Base-by-base conservation (phyloP, 2,797 vertebrate genomes). In the Enteromius anoplus region DNA sequence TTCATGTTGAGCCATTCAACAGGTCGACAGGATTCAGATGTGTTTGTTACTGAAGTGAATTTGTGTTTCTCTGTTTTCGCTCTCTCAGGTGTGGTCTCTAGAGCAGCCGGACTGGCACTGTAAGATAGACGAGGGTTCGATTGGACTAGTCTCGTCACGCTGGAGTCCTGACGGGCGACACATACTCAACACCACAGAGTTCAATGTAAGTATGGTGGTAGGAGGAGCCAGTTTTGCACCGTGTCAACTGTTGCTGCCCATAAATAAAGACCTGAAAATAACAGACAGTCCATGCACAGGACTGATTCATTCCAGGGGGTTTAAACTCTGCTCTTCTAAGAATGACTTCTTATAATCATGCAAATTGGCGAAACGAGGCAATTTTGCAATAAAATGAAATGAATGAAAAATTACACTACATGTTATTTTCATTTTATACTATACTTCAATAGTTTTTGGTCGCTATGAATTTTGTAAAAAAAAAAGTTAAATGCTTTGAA, bases 151-250 rank as follows among this genome's bases (percentile, higher is more conserved):
- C 87, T 95, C 96, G 51, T 98, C 98, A 0, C 96, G 96, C 89
- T 99, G 98, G 98, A 98, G 98, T 89, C 98, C 97, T 0, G 98
- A 99, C 9, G 97, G 97, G 86, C 97, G 98, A 94, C 98, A 99
- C 96, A 95, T 99, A 92, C 97, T 99, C 93, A 99, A 99, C 91
- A 99, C 98, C 45, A 97, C 97, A 0, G 98, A 99, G 91, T 99
- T 99, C 94, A 97, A 98, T 80, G 98, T 99, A 93, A 98, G 98
- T 95, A 92, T 91, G 88, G 92, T 89, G 87, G 91, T 90, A 87
- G 86, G 62, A 34, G 40, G 81, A 82, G 86, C 77, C 80, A 26
- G 79, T 40, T 47, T 19, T 34, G 62, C 91, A 77, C 5, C 84
- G 89, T 92, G 91, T 95, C 95, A 94, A 92, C 93, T 95, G 94